These are phyloP conservation scores for Brachionus paranguensis DNA, from an alignment of 1,140 invertebrate species.

Conservation along the genomic window DNA sequence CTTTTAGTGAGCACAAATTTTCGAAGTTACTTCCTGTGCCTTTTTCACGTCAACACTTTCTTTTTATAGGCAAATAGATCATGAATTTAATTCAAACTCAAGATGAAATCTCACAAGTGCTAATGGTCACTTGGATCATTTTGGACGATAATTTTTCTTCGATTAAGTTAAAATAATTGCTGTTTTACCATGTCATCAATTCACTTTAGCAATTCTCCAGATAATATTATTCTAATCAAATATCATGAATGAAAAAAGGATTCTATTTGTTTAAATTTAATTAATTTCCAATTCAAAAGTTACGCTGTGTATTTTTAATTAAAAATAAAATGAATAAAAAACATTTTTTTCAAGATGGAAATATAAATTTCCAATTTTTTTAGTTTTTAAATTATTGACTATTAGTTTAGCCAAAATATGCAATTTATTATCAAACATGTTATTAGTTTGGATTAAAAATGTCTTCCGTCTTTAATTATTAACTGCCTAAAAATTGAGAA, in stretches of 20 bases:
- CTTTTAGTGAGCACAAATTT: no score
- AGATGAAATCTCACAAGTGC: no score
- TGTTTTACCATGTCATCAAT: no score
- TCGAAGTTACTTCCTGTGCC: no score
- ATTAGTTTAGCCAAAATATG: neutral
- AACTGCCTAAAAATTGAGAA: neutral
- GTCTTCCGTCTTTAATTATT: neutral
- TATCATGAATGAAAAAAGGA: neutral
- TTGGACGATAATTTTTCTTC: no score
- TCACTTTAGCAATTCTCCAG: neutral
- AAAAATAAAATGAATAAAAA: neutral
- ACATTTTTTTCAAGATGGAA: neutral
- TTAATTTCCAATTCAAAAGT: neutral
- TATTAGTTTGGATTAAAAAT: neutral
- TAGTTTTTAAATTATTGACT: neutral
- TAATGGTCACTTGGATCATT: no score
- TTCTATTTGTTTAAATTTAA: neutral
- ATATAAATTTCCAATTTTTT: neutral
- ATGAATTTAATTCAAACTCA: no score
- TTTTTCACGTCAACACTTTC: no score
- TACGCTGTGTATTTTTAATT: neutral
- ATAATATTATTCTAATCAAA: neutral
- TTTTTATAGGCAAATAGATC: no score
- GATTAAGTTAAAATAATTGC: no score
- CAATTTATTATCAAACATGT: neutral